These are phyloP conservation scores for Liodrosophila aerea DNA, from an alignment of 2,888 invertebrate species.

Conservation along the genomic window DNA sequence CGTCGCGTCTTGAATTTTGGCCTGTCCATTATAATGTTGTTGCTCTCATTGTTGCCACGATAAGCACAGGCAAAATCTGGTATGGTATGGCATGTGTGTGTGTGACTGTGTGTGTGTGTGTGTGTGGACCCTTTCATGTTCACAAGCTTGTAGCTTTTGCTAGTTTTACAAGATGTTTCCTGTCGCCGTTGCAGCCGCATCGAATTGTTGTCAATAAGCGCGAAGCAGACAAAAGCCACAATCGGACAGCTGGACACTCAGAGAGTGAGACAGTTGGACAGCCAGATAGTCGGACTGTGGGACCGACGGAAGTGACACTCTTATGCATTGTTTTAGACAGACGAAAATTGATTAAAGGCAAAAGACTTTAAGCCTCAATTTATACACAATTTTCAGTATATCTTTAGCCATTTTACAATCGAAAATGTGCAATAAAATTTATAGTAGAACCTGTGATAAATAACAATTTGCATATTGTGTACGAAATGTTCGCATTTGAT, in stretches of 20 bases:
- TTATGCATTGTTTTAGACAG: no score
- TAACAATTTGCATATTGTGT: conserved; percentile 73
- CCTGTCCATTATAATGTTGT: conserved; percentile 79
- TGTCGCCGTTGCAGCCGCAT: conserved; percentile 82
- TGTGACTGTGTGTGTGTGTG: conserved; percentile 16
- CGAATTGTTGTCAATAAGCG: conserved; percentile 82
- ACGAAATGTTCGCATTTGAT: conserved; percentile 42
- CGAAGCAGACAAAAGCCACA: conserved; percentile 43
- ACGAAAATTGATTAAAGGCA: conserved; percentile 74
- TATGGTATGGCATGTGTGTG: conserved; percentile 36
- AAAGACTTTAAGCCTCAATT: no score
- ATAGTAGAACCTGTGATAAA: conserved; percentile 69
- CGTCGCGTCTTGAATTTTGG: conserved; percentile 55
- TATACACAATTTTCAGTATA: no score
- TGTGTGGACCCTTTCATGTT: conserved; percentile 72
- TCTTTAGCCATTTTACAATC: conserved; percentile 13
- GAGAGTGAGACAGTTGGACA: conserved; percentile 14
- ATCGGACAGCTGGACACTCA: conserved; percentile 11
- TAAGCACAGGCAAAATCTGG: conserved; percentile 56
- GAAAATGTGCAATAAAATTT: conserved; percentile 29
- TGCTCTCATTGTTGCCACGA: conserved; percentile 77
- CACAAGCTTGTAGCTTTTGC: conserved; percentile 80
- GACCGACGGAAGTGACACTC: conserved; percentile 13
- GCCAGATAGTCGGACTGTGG: conserved; percentile 6
- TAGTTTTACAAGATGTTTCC: conserved; percentile 83